These are phyloP conservation scores for Rotaria socialis DNA, from an alignment of 2,888 invertebrate species.

Conservation along the genomic window DNA sequence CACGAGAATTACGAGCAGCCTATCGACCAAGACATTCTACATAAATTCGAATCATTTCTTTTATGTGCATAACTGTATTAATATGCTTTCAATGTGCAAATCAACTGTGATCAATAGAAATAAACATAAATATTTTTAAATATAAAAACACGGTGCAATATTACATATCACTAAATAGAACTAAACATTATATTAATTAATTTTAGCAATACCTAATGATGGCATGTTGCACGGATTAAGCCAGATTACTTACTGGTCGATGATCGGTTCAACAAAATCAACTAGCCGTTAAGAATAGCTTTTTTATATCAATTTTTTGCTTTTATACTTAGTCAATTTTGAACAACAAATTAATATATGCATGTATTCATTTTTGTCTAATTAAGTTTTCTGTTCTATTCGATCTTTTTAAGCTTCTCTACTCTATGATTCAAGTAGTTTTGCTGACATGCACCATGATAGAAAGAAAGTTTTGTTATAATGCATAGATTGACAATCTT, in stretches of 20 bases:
- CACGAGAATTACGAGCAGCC: neutral
- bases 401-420: neutral
- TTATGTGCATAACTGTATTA: neutral
- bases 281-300: neutral
- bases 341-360: neutral
- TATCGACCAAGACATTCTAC: conserved; percentile 35
- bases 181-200: neutral
- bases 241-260: neutral
- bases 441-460: neutral
- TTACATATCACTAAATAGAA: neutral
- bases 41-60: neutral
- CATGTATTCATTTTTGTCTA: neutral
- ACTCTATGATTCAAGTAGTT: neutral
- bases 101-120: neutral
- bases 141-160: neutral
- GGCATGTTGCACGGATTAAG: neutral
- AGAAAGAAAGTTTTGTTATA: neutral
- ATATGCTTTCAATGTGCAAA: neutral
- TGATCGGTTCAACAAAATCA: neutral
- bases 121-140: neutral
- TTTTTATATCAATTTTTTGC: neutral
- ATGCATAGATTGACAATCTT: neutral
- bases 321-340: neutral
- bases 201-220: neutral
- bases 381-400: neutral